These are phyloP conservation scores for Theretra japonica DNA, from an alignment of 2,888 invertebrate species.

Conservation along the genomic window DNA sequence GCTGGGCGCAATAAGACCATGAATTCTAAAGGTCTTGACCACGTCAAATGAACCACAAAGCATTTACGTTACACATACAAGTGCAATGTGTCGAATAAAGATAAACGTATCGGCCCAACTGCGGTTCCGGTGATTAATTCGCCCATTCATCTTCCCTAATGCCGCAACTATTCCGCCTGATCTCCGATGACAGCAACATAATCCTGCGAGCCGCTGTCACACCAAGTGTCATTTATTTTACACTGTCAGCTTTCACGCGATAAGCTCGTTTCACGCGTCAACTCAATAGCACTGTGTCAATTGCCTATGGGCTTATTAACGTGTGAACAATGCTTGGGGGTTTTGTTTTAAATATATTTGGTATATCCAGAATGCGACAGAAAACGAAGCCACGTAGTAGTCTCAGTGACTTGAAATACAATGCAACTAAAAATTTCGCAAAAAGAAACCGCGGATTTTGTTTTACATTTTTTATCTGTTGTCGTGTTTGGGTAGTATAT, in stretches of 20 bases:
- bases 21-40: too few species aligned
- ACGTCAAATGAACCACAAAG: too few species aligned
- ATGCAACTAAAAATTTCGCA: too few species aligned
- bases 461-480: too few species aligned
- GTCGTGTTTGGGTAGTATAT: too few species aligned
- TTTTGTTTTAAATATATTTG: too few species aligned
- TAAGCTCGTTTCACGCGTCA: constrained; percentile 9
- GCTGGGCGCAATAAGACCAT: neutral
- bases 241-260: neutral
- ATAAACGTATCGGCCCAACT: neutral
- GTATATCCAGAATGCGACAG: too few species aligned
- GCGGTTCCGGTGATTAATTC: constrained; percentile 3
- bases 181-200: constrained; percentile 32
- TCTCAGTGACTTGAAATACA: too few species aligned
- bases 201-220: constrained; percentile 24
- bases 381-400: too few species aligned
- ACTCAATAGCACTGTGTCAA: constrained; percentile 3
- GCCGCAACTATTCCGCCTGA: constrained; percentile 30
- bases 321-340: neutral
- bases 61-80: neutral
- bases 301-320: constrained; percentile 26
- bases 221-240: constrained; percentile 29
- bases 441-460: too few species aligned
- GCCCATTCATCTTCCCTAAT: constrained; percentile 30
- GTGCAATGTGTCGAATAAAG: constrained; percentile 5